Evolutionary conservation across 1,140 invertebrate species (phyloP).

Genomic region (Eubasilissa regina): DNA sequence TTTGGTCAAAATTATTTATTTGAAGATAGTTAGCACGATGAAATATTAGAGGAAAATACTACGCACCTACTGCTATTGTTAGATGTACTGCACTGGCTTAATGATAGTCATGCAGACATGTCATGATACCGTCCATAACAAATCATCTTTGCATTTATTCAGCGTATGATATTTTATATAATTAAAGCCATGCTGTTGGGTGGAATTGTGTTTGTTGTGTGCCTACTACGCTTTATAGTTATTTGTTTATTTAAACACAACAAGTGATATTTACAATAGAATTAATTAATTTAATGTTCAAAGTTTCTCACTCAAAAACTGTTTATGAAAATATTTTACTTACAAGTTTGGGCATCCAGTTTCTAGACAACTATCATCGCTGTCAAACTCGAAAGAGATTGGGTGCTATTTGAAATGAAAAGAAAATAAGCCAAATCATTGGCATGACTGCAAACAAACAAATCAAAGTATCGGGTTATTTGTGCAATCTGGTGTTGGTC

Average conservation of each 20-base stretch:
- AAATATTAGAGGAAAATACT: constrained; percentile 6
- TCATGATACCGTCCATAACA: constrained; percentile 56
- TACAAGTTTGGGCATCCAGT: background rate
- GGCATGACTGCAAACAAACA: constrained; percentile 71
- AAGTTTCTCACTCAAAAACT: constrained; percentile 25
- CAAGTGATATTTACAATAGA: constrained; percentile 52
- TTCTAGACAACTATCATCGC: background rate
- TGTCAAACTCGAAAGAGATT: background rate
- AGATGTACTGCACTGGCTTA: constrained; percentile 35
- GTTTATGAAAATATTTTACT: constrained; percentile 6
- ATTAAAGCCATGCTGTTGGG: constrained; percentile 12
- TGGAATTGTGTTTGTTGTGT: constrained; percentile 25
- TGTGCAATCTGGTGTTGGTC: constrained; percentile 75
- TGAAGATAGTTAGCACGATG: constrained; percentile 28
- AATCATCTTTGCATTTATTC: constrained; percentile 52
- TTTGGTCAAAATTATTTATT: constrained; percentile 48
- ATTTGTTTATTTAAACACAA: constrained; percentile 34
- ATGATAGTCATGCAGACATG: constrained; percentile 57
- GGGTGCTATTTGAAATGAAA: background rate
- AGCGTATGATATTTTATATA: constrained; percentile 10
- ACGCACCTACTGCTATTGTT: constrained; percentile 20
- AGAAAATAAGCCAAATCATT: constrained; percentile 56
- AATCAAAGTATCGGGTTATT: constrained; percentile 75
- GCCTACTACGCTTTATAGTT: constrained; percentile 45
- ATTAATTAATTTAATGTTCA: constrained; percentile 37